phyloP scores from a whole-genome alignment of 2,888 invertebrate species.

The Himalopsyche tibetana region DNA sequence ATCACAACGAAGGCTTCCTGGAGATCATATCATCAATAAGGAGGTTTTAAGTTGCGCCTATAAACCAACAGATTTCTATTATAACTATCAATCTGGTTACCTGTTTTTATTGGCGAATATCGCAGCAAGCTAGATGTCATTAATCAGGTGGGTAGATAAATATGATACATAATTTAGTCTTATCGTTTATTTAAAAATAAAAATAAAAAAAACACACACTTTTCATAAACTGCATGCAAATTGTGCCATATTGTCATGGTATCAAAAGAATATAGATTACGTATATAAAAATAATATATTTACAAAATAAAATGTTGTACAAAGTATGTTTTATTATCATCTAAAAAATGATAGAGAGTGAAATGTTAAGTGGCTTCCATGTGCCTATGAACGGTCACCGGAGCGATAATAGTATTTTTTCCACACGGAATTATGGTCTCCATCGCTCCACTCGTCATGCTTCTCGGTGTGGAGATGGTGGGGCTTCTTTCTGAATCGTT shows the following conservation, averaged over 20 bases:
- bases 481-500: constrained; percentile 54
- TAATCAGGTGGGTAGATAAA: not conserved
- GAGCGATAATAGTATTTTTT: constrained; percentile 83
- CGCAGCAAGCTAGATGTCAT: too few relatives aligned
- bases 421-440: constrained; percentile 77
- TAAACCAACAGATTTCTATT: too few relatives aligned
- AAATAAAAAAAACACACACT: not conserved
- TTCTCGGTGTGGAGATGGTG: constrained; percentile 69
- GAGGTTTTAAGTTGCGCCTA: too few relatives aligned
- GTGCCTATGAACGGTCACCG: constrained; percentile 92
- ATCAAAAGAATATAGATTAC: constrained; percentile 3
- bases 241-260: constrained; percentile 29
- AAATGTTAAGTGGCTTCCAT: constrained; percentile 85
- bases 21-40: too few relatives aligned
- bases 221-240: constrained; percentile 3
- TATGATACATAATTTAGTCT: not conserved
- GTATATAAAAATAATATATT: not conserved
- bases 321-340: not conserved
- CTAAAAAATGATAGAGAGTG: not conserved
- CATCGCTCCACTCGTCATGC: constrained; percentile 73
- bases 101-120: too few relatives aligned
- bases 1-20: too few relatives aligned
- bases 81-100: too few relatives aligned
- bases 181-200: constrained; percentile 10
- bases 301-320: constrained; percentile 45